phyloP scores from a whole-genome alignment of 2,888 invertebrate genomes.

The Ophion ellenae region DNA sequence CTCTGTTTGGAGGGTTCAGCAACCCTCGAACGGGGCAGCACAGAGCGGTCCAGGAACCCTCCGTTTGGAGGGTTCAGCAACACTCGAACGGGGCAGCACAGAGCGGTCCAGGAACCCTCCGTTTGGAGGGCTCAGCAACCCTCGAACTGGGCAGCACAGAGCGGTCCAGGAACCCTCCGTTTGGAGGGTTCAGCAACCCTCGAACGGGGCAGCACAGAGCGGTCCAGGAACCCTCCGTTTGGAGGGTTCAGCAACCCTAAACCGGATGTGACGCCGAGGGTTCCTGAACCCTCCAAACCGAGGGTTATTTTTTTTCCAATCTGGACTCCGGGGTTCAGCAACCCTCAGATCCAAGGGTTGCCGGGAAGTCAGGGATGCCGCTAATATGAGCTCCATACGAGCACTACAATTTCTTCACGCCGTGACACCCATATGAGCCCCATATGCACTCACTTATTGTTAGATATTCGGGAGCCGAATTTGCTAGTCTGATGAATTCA shows the following conservation, averaged over 20 bases:
- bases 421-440: too few relatives aligned
- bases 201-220: background rate
- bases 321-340: background rate
- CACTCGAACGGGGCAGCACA: background rate
- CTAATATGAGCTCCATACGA: too few relatives aligned
- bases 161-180: background rate
- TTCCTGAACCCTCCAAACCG: background rate
- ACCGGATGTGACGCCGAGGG: background rate
- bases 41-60: background rate
- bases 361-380: too few relatives aligned
- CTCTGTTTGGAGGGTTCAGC: background rate
- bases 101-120: constrained; percentile 2
- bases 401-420: too few relatives aligned
- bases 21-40: constrained; percentile 2
- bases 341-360: background rate
- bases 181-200: constrained; percentile 10
- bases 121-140: background rate
- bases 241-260: constrained; percentile 4
- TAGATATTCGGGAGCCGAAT: too few relatives aligned
- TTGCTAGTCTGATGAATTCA: too few relatives aligned
- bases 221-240: background rate
- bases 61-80: background rate
- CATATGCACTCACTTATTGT: too few relatives aligned
- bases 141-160: background rate
- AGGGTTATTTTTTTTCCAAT: background rate